These are phyloP conservation scores for Gobiocypris rarus DNA, from an alignment of 2,113 vertebrate genomes.

Conservation along the genomic window DNA sequence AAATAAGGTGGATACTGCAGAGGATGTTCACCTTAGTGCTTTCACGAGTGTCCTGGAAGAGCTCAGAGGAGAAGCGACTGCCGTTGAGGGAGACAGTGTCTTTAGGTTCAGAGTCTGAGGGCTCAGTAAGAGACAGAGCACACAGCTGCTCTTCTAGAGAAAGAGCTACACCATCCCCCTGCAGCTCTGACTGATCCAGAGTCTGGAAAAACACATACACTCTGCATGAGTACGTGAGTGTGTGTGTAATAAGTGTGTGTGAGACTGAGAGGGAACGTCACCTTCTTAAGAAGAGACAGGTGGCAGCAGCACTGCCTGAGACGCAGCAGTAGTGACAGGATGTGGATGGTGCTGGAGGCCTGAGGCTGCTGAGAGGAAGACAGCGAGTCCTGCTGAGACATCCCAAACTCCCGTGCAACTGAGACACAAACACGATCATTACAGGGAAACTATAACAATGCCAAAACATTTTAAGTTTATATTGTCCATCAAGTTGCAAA, in stretches of 20 bases:
- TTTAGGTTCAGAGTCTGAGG: constrained; percentile 70
- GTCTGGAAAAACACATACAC: constrained; percentile 68
- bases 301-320: constrained; percentile 97
- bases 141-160: constrained; percentile 91
- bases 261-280: constrained; percentile 50
- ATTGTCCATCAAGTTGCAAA: too few relatives aligned
- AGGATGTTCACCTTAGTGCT: constrained; percentile 87
- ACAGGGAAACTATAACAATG: too few relatives aligned
- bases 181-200: constrained; percentile 82
- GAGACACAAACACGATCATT: constrained; percentile 15
- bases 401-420: constrained; percentile 85
- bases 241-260: background rate
- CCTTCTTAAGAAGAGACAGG: constrained; percentile 89
- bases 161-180: constrained; percentile 83
- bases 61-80: constrained; percentile 74
- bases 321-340: constrained; percentile 89
- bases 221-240: background rate
- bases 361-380: constrained; percentile 60
- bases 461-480: too few relatives aligned
- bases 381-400: constrained; percentile 63
- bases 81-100: constrained; percentile 85
- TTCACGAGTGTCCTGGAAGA: constrained; percentile 81
- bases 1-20: too few relatives aligned
- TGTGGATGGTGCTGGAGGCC: constrained; percentile 83
- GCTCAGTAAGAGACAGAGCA: constrained; percentile 83